These are phyloP conservation scores for Onchidella celtica DNA, from an alignment of 2,888 invertebrate species.

Conservation along the genomic window DNA sequence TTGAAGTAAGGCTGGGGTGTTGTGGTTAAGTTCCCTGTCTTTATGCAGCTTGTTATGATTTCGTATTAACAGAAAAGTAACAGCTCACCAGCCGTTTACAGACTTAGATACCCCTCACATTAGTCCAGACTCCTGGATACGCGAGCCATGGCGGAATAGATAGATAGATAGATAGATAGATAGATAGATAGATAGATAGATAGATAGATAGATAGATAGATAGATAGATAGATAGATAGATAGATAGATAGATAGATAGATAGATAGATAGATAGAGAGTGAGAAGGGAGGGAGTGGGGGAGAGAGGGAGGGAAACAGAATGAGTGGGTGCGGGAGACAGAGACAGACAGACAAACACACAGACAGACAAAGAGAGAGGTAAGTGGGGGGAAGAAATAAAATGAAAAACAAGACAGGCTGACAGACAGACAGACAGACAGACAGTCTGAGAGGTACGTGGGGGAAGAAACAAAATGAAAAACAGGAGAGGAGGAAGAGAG, in stretches of 20 bases:
- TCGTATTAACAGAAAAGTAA: too few relatives aligned
- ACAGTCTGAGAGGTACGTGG: neutral
- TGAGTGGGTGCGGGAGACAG: neutral
- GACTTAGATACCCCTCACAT: too few relatives aligned
- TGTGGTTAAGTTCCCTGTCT: too few relatives aligned
- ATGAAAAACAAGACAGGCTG: neutral
- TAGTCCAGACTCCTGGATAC: too few relatives aligned
- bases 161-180: too few relatives aligned
- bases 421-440: conserved; percentile 1
- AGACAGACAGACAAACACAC: neutral
- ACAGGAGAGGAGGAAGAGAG: neutral
- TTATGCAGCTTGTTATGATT: too few relatives aligned
- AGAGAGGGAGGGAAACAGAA: neutral
- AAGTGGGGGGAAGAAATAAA: neutral
- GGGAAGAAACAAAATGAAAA: neutral
- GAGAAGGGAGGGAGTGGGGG: neutral
- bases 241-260: neutral
- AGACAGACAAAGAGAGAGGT: neutral
- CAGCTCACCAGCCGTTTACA: too few relatives aligned
- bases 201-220: too few relatives aligned
- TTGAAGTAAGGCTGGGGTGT: too few relatives aligned
- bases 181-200: too few relatives aligned
- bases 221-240: neutral
- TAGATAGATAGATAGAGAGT: conserved; percentile 1
- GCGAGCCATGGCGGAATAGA: too few relatives aligned